These are phyloP conservation scores for Hermetia illucens DNA, from an alignment of 1,140 invertebrate species.

Conservation along the genomic window DNA sequence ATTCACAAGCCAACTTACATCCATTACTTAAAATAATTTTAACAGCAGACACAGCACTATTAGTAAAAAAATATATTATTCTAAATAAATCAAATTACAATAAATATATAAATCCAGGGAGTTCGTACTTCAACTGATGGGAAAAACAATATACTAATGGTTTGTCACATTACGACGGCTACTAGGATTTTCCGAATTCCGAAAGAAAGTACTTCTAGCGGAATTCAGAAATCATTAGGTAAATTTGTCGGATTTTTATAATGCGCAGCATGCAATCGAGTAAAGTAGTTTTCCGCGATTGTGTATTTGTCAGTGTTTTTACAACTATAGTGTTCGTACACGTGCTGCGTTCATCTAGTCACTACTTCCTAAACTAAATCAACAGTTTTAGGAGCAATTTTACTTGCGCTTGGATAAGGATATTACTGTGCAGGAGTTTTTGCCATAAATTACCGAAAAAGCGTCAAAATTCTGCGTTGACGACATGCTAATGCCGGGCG, in stretches of 20 bases:
- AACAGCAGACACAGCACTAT: constrained; percentile 11
- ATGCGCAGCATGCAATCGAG: constrained; percentile 14
- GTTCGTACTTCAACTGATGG: no score
- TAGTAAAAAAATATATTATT: constrained; percentile 8
- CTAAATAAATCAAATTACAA: neutral
- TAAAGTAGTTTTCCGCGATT: constrained; percentile 2
- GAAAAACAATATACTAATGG: constrained; percentile 1
- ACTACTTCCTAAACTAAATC: constrained; percentile 15
- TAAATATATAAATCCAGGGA: constrained; percentile 1
- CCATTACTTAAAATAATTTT: neutral
- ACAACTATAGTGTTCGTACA: no score
- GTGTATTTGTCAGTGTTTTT: constrained; percentile 4
- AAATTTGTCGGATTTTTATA: no score
- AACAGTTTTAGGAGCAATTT: constrained; percentile 17
- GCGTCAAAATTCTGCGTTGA: constrained; percentile 21
- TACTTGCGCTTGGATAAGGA: constrained; percentile 8
- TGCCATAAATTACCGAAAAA: constrained; percentile 23
- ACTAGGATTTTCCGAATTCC: no score
- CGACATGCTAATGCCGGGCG: constrained; percentile 14
- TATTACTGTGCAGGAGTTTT: constrained; percentile 4
- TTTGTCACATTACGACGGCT: no score
- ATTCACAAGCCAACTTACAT: neutral
- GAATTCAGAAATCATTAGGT: no score
- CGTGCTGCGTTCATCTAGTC: no score
- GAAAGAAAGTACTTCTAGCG: no score